Base-by-base conservation (phyloP, 2,888 invertebrate species). In the Candidula unifasciata region DNA sequence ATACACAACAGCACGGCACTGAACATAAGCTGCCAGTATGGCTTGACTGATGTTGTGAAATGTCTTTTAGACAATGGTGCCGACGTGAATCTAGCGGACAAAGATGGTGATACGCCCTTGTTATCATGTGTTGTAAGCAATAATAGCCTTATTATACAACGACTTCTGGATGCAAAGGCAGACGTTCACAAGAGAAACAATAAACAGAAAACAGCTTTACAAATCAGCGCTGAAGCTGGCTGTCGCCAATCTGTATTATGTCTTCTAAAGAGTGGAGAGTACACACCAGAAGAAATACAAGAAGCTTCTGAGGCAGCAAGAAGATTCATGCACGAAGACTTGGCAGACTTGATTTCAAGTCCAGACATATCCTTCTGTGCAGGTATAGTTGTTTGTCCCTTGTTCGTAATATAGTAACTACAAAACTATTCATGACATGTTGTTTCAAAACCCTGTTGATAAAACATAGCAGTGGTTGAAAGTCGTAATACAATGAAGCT, bases 101-200 rank as follows among this genome's bases (percentile, higher is more conserved):
- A 27, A 21, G 73, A 82, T 30, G 82, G 82, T 27, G 74, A 82
- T 60, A 82, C 74, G 8, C 74, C 82, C 10, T 44, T 82, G 1
- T 52, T 82, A 37, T 82, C 82, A 2, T n/a, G 74, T 64, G 82
- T 74, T 44, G 1, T 52, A 54, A 71, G n/a, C 60, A 80, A 54
- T 69, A 71, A 80, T 33, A 44, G 30, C 6, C 1, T 57, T 3
- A 24, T 71, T 37, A n/a, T 80, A n/a, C n/a, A 69, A 21, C 35
- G 37, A 33, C 71, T 80, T 54, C n/a, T 69, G 54, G 37, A 80
- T 37, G 71, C 69, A 69, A 57, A 60, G 0, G 80, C 80, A 35
- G 71, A 80, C 30, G 27, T 57, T 60, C 21, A 30, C 24, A 71
- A 2, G 16, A 69, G 37, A 80, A 80, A 80, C 37, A 71, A 71